Base-by-base conservation (phyloP, 2,888 invertebrate genomes). In the Ichneumon xanthorius region DNA sequence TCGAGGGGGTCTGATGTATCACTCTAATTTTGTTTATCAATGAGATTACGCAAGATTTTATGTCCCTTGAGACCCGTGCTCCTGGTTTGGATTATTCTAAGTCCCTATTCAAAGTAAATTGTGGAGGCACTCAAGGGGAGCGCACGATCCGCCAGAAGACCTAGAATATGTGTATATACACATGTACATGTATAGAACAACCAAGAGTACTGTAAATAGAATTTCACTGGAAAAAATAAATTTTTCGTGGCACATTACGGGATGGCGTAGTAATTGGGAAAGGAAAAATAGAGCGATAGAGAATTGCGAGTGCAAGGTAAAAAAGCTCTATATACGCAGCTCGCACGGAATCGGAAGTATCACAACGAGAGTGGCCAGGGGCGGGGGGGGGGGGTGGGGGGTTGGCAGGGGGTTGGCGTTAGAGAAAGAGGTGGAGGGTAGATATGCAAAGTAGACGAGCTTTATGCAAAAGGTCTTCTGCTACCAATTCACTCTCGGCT, bases 381-480 rank as follows among this genome's bases (percentile, higher is more conserved):
- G 22, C 0, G 68, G 53, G 30, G 63, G 82, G 45, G 30, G n/a
- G 50, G 55, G 71, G 26, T n/a, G 14, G 19, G 63, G 30, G 76
- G 55, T 1, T 5, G 40, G 37, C 7, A 7, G 37, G 63, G 61
- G 53, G 37, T 22, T 40, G 75, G 82, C 58, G 72, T 55, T 67
- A 81, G 73, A 58, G 22, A 63, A 77, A 80, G 81, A 77, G 86
- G 87, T 87, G 84, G 86, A 86, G 85, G 88, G 85, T 76, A 90
- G 90, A 90, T 90, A 92, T 90, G 92, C 90, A 91, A 90, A 91
- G 88, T 87, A 88, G 89, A 87, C 86, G 79, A 86, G 89, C 88
- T 91, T 90, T 90, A 90, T 91, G 90, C 91, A 89, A 89, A 91
- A 90, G 89, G 88, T 90, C 90, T 89, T 90, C 89, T 88, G 88